These are phyloP conservation scores for Sphaeridia pumilis DNA, from an alignment of 2,888 invertebrate genomes.

Conservation along the genomic window DNA sequence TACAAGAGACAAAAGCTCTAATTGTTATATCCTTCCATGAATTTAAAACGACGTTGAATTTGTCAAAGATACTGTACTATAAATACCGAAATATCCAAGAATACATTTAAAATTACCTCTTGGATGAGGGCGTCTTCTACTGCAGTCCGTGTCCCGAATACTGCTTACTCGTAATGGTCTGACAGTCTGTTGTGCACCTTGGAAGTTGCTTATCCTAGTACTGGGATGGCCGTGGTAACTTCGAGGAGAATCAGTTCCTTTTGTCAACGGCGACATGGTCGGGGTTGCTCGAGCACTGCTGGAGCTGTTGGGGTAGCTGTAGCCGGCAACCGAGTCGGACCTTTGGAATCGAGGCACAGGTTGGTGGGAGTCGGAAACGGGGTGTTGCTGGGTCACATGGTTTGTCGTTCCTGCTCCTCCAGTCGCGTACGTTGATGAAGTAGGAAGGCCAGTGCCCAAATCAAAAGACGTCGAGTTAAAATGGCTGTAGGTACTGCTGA, in stretches of 20 bases:
- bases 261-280: background rate
- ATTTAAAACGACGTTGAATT: too few relatives aligned
- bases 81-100: too few relatives aligned
- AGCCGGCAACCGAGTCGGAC: background rate
- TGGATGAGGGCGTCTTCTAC: constrained; percentile 24
- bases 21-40: too few relatives aligned
- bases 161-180: constrained; percentile 31
- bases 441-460: background rate
- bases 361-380: too few relatives aligned
- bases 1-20: too few relatives aligned
- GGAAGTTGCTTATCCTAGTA: background rate
- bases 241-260: background rate
- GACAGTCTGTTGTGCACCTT: constrained; percentile 4
- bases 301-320: background rate
- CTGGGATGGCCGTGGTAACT: background rate
- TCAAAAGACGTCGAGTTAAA: background rate
- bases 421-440: background rate
- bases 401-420: background rate
- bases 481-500: background rate
- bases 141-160: constrained; percentile 30
- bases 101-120: constrained; percentile 15
- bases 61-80: too few relatives aligned
- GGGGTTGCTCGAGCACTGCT: background rate
- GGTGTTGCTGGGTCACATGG: background rate
- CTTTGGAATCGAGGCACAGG: background rate